Base-by-base conservation (phyloP, 2,113 vertebrate genomes). In the Onychostoma macrolepis region DNA sequence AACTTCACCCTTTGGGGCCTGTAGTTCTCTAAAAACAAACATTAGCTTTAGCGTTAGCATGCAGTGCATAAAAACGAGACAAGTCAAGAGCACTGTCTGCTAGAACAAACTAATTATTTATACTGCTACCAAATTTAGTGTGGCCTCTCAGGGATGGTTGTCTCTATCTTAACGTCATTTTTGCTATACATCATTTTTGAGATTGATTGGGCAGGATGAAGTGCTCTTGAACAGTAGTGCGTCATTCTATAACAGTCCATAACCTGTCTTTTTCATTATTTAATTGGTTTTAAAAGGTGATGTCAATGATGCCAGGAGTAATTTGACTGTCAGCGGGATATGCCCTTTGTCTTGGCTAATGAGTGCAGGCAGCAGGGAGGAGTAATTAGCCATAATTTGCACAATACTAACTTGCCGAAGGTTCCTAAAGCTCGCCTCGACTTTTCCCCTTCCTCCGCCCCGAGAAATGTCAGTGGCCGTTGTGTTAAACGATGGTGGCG, bases 371-470 rank as follows among this genome's bases (percentile, higher is more conserved):
- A 93, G 93, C 84, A 85, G 87, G 89, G 85, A 91, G 83, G 91
- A 91, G 92, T 93, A 93, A 93, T 94, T 93, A 95, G 90, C 89
- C 84, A 88, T 92, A 90, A 93, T 92, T 92, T 90, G 91, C 90
- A 93, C 89, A 83, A 90, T 87, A 86, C 87, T 87, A 91, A 89
- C 90, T 91, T 84, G 87, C 92, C 87, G 86, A 77, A 88, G 80
- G 84, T 91, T 92, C 88, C 83, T 85, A 50, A 90, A 88, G 90
- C 88, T 90, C 65, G 89, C 81, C 91, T 87, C 71, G 83, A 90
- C 91, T 89, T 45, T 36, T 88, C 79, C 88, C 75, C 78, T 86
- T n/a, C 88, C 79, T 91, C 76, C 84, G 92, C 92, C 92, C 91
- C 87, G 69, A 93, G 94, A 93, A 92, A 94, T 90, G 92, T 93